Percentiles rank a stretch among this genome's conserved stretches.
Conservation (phyloP, 2,113 vertebrate genomes). For the Tenrec ecaudatus region DNA sequence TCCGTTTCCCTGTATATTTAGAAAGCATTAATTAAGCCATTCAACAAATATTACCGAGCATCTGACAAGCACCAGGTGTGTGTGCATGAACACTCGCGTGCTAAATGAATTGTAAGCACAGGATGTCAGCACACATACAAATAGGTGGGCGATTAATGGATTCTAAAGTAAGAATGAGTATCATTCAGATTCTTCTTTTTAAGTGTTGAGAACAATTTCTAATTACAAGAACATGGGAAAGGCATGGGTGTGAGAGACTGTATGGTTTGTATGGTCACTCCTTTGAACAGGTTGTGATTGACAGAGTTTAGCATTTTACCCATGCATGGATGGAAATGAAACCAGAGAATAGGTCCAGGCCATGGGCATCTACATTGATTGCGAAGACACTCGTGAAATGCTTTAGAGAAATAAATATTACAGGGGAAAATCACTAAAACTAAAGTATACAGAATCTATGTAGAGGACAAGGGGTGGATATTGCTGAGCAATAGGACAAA, state of each 20-base stretch:
- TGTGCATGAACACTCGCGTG: not conserved
- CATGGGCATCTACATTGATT: not conserved
- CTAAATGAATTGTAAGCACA: not conserved
- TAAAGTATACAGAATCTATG: not conserved
- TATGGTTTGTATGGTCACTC: not conserved
- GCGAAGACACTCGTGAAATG: not conserved
- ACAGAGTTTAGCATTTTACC: not conserved
- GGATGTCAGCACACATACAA: not conserved
- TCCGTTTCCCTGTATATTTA: slow-evolving; percentile 15
- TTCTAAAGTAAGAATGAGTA: no score
- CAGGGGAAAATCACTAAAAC: not conserved
- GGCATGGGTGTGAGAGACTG: not conserved
- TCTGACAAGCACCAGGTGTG: not conserved
- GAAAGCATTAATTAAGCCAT: not conserved
- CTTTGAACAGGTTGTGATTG: not conserved
- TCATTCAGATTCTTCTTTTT: no score
- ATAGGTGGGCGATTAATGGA: no score
- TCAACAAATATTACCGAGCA: not conserved
- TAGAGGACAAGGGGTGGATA: not conserved
- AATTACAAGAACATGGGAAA: not conserved
- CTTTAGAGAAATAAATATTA: not conserved
- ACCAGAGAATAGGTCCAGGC: not conserved
- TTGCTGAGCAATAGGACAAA: not conserved
- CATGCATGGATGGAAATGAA: not conserved
- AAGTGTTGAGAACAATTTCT: not conserved